A percentile compares a stretch with the other conserved stretches of the same genome.
Conservation (phyloP, 2,888 invertebrate genomes). For the Sabellastarte sp. region DNA sequence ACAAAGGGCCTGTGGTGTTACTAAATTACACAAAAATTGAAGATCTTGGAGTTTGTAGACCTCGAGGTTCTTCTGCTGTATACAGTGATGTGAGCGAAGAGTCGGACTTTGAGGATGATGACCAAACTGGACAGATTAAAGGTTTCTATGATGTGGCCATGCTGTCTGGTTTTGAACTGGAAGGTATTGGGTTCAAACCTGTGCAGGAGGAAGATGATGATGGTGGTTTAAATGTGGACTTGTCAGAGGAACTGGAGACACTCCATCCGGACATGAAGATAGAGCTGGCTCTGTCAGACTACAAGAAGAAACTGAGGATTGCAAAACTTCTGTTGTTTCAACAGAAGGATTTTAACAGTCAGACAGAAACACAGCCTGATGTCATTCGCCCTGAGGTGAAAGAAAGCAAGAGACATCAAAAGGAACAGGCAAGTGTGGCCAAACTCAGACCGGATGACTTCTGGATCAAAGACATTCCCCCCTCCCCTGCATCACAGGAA, state of each 20-base stretch:
- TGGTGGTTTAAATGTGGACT: background rate
- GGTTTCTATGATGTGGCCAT: conserved; percentile 24
- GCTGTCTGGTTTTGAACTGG: conserved; percentile 12
- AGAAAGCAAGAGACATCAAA: no score
- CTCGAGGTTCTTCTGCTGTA: no score
- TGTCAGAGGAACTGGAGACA: conserved; percentile 4
- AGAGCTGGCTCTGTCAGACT: conserved; percentile 18
- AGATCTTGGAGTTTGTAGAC: no score
- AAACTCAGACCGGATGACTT: conserved; percentile 17
- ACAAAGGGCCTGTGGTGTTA: conserved; percentile 10
- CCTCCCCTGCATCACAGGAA: background rate
- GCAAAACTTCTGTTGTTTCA: conserved; percentile 38
- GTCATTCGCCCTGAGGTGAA: background rate
- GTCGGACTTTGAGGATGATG: conserved; percentile 7
- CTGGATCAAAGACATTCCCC: conserved; percentile 24
- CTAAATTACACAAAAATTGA: conserved; percentile 3
- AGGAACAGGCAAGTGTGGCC: background rate
- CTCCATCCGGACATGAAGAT: conserved; percentile 24
- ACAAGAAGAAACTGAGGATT: conserved; percentile 12
- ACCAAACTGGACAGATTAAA: conserved; percentile 8
- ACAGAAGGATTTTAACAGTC: background rate
- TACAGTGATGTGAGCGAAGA: background rate
- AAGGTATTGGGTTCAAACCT: background rate
- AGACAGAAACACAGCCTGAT: background rate
- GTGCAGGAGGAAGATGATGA: background rate